Evolutionary conservation across 2,888 invertebrate genomes (phyloP).

Genomic region (Protonemura montana): DNA sequence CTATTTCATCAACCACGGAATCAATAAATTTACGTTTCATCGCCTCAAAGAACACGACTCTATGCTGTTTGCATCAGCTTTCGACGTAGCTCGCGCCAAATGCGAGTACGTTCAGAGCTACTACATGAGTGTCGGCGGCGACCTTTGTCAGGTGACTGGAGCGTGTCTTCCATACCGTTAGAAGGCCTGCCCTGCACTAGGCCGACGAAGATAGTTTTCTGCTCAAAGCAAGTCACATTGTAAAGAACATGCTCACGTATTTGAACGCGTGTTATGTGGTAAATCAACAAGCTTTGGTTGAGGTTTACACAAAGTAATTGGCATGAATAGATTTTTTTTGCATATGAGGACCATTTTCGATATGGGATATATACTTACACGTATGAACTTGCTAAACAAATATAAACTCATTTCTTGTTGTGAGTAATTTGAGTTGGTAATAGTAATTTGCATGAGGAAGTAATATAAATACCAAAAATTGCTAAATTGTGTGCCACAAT

Average conservation of each 20-base stretch:
- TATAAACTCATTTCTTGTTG: too few species aligned
- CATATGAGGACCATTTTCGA: not conserved
- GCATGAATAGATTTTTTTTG: not conserved
- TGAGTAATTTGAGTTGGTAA: too few species aligned
- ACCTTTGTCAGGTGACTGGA: slow-evolving; percentile 29
- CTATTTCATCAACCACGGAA: not conserved
- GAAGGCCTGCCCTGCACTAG: not conserved
- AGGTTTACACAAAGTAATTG: not conserved
- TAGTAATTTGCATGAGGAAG: not conserved
- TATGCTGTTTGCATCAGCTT: not conserved
- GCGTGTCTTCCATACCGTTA: not conserved
- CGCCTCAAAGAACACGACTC: not conserved
- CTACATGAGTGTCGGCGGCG: not conserved
- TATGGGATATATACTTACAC: too few species aligned
- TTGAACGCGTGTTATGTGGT: not conserved
- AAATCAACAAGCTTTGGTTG: not conserved
- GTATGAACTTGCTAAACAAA: not conserved
- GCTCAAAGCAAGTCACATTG: not conserved
- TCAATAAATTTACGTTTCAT: too few species aligned
- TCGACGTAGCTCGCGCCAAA: not conserved
- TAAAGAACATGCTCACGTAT: not conserved
- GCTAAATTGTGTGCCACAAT: not conserved
- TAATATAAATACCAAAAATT: not conserved
- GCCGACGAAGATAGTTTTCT: not conserved
- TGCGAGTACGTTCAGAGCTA: not conserved